Evolutionary conservation across 2,888 invertebrate species (phyloP).

Genomic region (Drosophila imparisetae): DNA sequence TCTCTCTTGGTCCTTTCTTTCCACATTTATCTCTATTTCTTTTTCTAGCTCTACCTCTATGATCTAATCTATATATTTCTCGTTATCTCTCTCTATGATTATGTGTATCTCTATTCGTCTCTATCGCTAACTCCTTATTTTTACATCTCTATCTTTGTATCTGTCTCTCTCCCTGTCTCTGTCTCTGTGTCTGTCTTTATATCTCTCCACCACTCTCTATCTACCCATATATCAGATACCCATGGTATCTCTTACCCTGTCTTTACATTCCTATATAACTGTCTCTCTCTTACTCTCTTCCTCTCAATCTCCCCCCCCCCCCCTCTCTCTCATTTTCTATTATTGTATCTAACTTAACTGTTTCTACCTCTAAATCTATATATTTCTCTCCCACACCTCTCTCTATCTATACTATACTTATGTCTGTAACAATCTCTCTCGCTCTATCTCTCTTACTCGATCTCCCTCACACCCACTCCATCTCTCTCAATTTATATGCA

Average conservation of each 20-base stretch:
- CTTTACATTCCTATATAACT: no score
- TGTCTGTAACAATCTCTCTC: neutral
- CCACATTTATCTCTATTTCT: neutral
- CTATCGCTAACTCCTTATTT: neutral
- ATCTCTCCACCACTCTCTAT: neutral
- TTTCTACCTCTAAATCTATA: neutral
- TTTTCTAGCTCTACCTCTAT: neutral
- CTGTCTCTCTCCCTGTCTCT: neutral
- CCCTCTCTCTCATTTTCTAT: neutral
- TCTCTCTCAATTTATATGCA: neutral
- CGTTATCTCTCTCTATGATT: neutral
- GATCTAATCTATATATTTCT: neutral
- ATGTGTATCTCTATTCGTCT: neutral
- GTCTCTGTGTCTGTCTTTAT: neutral
- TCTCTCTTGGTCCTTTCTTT: neutral
- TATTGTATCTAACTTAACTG: neutral
- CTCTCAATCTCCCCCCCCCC: rapidly evolving
- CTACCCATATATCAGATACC: no score
- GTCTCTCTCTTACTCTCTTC: neutral
- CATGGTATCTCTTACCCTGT: no score
- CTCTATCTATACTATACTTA: neutral
- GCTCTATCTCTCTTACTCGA: no score
- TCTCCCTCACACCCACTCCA: no score
- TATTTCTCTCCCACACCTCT: neutral
- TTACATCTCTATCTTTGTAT: neutral